Evolutionary conservation across 2,888 invertebrate species (phyloP), one percentile per base, ranked within the genome.

Genomic region (Luperina testacea): DNA sequence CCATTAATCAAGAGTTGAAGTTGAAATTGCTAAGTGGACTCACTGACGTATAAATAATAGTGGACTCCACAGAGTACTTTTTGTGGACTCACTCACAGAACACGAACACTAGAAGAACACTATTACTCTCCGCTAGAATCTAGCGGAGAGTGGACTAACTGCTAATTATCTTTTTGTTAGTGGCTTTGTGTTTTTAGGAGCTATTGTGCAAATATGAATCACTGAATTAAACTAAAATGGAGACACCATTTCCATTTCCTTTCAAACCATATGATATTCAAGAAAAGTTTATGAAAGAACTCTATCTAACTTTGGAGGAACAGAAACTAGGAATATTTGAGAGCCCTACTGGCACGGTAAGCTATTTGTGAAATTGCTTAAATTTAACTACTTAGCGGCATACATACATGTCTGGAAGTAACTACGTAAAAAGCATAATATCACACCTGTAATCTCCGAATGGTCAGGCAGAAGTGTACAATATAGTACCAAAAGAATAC

Each of bases 261-360:
- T 99, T 98, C 94, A 94, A 97, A 87, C 99, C 99, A 0, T 99
- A 99, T 92, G 92, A 97, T n/a, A 99, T 99, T 89, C 99, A 99
- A 96, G 96, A 97, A 89, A 97, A 98, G 86, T 98, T 99, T 93
- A 99, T 99, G 99, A 97, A 96, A 88, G 97, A 98, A 81, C 95
- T 99, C 11, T 99, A 99, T 93, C 89, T 91, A 51, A 98, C 98
- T 32, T 95, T 99, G 78, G 98, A 99, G 92, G 96, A 97, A 67
- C 97, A 97, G 48, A 98, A 98, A 93, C 96, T 99, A 67, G 99
- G 99, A n/a, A 99, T 99, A 87, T 99, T 99, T 94, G 99, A 99
- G 95, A 99, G 99, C 94, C 99, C 99, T 17, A 99, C 99, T 24
- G 99, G 99, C 89, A 99, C 99, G 24, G 98, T 98, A 95, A 97